Conservation (phyloP, 1,140 invertebrate genomes). For the Aphaenogaster ashmeadi region DNA sequence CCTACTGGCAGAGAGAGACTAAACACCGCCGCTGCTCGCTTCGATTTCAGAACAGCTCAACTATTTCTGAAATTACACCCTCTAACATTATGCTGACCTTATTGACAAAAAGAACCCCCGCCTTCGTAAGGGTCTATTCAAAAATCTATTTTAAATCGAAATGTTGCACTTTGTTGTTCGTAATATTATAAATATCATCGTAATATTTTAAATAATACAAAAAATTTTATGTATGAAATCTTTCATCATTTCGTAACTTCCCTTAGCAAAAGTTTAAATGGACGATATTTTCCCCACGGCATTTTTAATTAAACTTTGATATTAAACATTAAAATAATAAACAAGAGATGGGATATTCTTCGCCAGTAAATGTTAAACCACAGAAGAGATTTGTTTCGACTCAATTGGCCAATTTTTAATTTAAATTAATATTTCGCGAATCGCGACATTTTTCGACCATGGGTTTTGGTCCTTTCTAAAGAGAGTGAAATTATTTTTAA, state of each 20-base stretch:
- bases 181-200: background rate
- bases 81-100: constrained; percentile 50
- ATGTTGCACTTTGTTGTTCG: background rate
- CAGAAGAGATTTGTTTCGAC: no score
- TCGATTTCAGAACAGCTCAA: constrained; percentile 44
- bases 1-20: constrained; percentile 47
- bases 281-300: background rate
- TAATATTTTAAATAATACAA: constrained; percentile 2
- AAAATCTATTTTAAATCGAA: constrained; percentile 29
- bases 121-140: background rate
- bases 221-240: background rate
- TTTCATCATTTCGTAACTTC: background rate
- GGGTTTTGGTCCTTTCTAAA: no score
- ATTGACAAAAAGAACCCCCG: constrained; percentile 16
- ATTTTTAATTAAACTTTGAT: background rate
- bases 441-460: no score
- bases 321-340: background rate
- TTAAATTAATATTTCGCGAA: no score
- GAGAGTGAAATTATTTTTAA: no score
- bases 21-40: constrained; percentile 28
- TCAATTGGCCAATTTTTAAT: no score
- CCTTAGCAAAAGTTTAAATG: background rate
- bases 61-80: constrained; percentile 59
- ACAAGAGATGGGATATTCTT: no score
- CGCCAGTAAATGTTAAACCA: no score